Conservation (phyloP, 2,888 invertebrate genomes). For the Frankliniella intonsa region DNA sequence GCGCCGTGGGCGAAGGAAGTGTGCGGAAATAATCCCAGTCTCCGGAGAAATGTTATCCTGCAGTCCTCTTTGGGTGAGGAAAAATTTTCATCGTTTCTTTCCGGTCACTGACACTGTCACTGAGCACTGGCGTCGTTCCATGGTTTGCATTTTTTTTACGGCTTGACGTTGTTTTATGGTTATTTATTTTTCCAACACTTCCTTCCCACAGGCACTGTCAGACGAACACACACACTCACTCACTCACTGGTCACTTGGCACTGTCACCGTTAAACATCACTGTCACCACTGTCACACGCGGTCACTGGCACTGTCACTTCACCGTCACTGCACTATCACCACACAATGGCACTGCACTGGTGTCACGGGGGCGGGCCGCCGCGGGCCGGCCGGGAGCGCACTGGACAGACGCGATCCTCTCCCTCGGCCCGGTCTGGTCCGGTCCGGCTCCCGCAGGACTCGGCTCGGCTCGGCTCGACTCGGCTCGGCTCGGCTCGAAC, state of each 20-base stretch:
- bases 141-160: background rate
- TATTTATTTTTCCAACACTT: background rate
- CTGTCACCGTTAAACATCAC: background rate
- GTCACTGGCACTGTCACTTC: background rate
- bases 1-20: too few relatives aligned
- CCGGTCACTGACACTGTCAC: background rate
- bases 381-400: background rate
- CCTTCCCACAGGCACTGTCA: background rate
- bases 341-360: background rate
- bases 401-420: background rate
- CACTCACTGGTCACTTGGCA: background rate
- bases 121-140: background rate
- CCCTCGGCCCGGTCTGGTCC: too few relatives aligned
- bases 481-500: background rate
- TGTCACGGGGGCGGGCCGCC: background rate
- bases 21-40: too few relatives aligned
- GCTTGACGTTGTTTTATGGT: background rate
- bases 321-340: constrained; percentile 14
- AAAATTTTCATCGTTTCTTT: background rate
- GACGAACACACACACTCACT: background rate
- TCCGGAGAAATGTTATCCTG: too few relatives aligned
- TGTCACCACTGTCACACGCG: background rate
- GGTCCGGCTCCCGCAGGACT: background rate
- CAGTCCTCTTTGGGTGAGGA: background rate
- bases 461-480: constrained; percentile 14